Conservation (phyloP, 2,797 vertebrate species). For the Eulemur mongoz region DNA sequence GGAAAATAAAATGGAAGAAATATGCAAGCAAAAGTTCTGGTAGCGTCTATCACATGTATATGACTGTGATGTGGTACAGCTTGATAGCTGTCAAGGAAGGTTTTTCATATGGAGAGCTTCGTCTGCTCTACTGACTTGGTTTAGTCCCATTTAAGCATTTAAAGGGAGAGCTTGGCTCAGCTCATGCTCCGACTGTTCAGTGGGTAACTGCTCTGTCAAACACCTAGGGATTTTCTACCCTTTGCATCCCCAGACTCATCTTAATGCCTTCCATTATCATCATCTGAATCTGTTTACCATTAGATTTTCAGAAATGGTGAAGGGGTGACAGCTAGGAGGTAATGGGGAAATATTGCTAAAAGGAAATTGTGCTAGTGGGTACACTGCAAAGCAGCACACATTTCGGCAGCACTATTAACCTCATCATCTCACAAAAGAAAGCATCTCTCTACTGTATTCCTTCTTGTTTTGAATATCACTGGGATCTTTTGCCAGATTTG, state of each 20-base stretch:
- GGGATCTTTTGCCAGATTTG: neutral
- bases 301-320: neutral
- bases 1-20: constrained; percentile 34
- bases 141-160: neutral
- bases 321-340: constrained; percentile 9
- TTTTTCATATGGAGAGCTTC: constrained; percentile 8
- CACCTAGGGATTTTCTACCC: neutral
- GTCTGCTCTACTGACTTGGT: neutral
- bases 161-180: constrained; percentile 24
- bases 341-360: neutral
- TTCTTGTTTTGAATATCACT: constrained; percentile 14
- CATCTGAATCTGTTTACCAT: constrained; percentile 26
- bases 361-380: neutral
- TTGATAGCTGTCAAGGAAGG: constrained; percentile 8
- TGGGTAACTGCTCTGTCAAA: constrained; percentile 30
- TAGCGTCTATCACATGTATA: neutral
- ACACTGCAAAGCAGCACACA: neutral
- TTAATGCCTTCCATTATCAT: neutral
- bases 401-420: neutral
- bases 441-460: neutral
- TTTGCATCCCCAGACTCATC: neutral
- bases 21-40: neutral
- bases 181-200: neutral
- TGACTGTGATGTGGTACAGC: neutral
- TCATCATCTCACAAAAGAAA: neutral